Conservation (phyloP, 2,797 vertebrate species). For the Hybognathus amarus region DNA sequence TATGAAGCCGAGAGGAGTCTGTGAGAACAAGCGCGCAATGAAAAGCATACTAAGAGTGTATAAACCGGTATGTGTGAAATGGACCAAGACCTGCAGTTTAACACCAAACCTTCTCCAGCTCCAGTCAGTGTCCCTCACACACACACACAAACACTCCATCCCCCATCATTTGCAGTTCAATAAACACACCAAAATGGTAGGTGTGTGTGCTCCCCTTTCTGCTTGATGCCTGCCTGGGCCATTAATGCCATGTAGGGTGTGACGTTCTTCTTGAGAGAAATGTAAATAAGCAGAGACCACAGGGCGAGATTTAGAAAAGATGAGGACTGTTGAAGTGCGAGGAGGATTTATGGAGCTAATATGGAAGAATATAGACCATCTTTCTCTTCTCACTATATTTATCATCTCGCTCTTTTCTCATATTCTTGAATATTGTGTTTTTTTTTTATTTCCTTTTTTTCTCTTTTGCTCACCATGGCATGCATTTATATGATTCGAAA, state of each 20-base stretch:
- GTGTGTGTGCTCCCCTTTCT: slow-evolving; percentile 52
- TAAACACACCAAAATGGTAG: slow-evolving; percentile 70
- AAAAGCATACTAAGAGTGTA: slow-evolving; percentile 65
- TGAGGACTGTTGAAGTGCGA: slow-evolving; percentile 39
- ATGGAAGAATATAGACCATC: slow-evolving; percentile 15
- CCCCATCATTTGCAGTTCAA: slow-evolving; percentile 72
- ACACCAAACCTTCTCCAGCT: slow-evolving; percentile 53
- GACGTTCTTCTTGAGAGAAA: slow-evolving; percentile 62
- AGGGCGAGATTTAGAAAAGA: slow-evolving; percentile 30
- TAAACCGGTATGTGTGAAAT: slow-evolving; percentile 69
- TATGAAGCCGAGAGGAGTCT: slow-evolving; percentile 67
- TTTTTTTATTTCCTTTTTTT: not conserved
- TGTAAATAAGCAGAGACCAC: slow-evolving; percentile 55
- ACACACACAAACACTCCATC: slow-evolving; percentile 26
- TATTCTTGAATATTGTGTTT: not conserved
- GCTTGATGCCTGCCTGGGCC: slow-evolving; percentile 45
- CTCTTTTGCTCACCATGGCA: not conserved
- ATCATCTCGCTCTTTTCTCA: not conserved
- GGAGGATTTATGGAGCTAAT: slow-evolving; percentile 36
- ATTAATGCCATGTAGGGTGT: slow-evolving; percentile 68
- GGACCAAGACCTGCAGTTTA: slow-evolving; percentile 70
- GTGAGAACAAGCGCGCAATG: slow-evolving; percentile 69
- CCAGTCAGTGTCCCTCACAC: slow-evolving; percentile 28
- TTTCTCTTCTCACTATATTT: slow-evolving; percentile 11
- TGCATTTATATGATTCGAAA: not conserved